phyloP scores from a whole-genome alignment of 1,140 invertebrate genomes.

The Pseudoatta argentina region DNA sequence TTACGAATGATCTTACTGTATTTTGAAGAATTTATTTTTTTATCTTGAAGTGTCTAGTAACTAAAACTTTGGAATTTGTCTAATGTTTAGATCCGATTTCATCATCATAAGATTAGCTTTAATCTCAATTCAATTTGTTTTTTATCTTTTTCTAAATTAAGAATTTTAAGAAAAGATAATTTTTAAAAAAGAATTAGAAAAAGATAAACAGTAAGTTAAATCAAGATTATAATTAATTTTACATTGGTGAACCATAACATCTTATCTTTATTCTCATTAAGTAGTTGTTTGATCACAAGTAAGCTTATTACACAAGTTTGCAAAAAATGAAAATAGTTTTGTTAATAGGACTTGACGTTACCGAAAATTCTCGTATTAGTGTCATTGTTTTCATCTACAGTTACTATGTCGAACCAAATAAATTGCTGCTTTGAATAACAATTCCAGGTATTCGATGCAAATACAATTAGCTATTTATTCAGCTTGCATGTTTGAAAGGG shows the following conservation, averaged over 20 bases:
- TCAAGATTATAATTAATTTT: no score
- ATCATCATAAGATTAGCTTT: no score
- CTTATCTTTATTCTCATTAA: background rate
- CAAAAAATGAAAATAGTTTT: background rate
- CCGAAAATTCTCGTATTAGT: background rate
- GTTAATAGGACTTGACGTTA: background rate
- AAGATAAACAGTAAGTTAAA: no score
- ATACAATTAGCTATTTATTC: constrained; percentile 19
- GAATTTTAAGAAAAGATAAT: no score
- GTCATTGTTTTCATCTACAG: background rate
- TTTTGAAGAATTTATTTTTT: background rate
- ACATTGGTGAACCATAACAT: background rate
- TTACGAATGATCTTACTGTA: background rate
- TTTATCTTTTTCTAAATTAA: no score
- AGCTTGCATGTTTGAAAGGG: background rate
- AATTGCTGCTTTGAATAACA: constrained; percentile 19
- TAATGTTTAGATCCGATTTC: background rate
- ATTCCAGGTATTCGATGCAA: background rate
- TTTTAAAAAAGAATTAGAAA: no score
- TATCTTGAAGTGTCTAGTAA: background rate
- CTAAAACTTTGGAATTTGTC: constrained; percentile 1
- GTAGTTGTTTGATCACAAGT: background rate
- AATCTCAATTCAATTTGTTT: no score
- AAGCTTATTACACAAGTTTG: background rate
- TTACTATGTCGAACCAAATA: background rate